Percentiles rank a stretch among this genome's conserved stretches.
Evolutionary conservation across 2,888 invertebrate genomes (phyloP).

Genomic region (Ornithoptera priamus): DNA sequence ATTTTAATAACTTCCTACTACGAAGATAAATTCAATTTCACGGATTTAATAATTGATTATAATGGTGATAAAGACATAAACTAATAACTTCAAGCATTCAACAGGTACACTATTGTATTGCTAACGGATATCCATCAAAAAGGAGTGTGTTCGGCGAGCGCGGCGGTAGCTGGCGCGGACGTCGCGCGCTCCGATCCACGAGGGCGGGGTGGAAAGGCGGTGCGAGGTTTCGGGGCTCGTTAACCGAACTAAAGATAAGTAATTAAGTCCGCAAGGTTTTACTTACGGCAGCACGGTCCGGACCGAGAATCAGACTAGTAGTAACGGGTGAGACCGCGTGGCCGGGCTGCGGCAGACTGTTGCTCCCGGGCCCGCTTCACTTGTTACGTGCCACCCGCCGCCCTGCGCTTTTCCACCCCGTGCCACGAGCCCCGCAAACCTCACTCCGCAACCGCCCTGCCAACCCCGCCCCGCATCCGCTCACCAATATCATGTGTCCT

Average conservation of each 20-base stretch:
- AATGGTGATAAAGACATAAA: conserved; percentile 25
- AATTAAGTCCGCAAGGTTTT: conserved; percentile 56
- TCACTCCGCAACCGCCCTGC: conserved; percentile 45
- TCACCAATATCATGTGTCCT: conserved; percentile 68
- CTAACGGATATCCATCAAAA: conserved; percentile 50
- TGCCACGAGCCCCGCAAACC: conserved; percentile 42
- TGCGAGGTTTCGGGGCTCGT: conserved; percentile 33
- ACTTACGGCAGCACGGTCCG: conserved; percentile 56
- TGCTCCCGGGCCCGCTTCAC: conserved; percentile 79
- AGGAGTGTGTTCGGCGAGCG: conserved; percentile 39
- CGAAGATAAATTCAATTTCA: conserved; percentile 7
- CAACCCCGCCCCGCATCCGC: conserved; percentile 65
- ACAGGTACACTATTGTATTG: conserved; percentile 59
- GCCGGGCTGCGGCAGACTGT: conserved; percentile 80
- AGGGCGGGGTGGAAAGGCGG: conserved; percentile 14
- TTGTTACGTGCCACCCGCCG: conserved; percentile 76
- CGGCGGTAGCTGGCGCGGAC: conserved; percentile 32
- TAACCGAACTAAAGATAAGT: conserved; percentile 46
- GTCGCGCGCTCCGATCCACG: conserved; percentile 26
- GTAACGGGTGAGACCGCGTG: conserved; percentile 70
- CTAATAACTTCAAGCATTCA: conserved; percentile 61
- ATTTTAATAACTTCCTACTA: neutral
- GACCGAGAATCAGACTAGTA: conserved; percentile 51
- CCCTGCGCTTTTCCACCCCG: conserved; percentile 53
- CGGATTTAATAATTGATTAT: conserved; percentile 21